A percentile compares a stretch with the other conserved stretches of the same genome.
phyloP scores from a whole-genome alignment of 2,888 invertebrate genomes.

The Coelogynopora nodosa region DNA sequence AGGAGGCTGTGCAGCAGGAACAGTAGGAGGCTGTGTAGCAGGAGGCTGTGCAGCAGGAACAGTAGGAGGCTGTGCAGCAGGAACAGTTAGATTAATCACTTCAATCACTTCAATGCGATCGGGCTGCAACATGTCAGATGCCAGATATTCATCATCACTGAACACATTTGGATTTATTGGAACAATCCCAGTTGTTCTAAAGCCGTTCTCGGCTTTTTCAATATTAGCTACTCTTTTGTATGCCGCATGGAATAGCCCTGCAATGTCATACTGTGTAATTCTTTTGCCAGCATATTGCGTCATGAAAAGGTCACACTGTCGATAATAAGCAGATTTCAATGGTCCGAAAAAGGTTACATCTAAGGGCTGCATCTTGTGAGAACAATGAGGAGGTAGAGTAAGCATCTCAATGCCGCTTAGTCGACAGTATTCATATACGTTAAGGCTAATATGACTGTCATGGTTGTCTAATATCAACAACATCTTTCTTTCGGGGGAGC shows the following conservation, averaged over 20 bases:
- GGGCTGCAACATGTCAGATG: conserved; percentile 22
- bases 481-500: conserved; percentile 40
- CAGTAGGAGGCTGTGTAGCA: neutral
- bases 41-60: neutral
- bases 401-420: conserved; percentile 47
- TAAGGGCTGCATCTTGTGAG: conserved; percentile 47
- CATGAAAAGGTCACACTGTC: conserved; percentile 55
- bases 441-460: conserved; percentile 47
- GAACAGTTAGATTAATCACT: neutral
- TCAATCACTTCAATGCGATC: neutral
- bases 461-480: conserved; percentile 46
- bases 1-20: neutral
- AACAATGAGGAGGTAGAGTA: conserved; percentile 48
- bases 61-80: neutral
- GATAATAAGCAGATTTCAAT: conserved; percentile 54
- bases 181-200: conserved; percentile 37
- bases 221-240: conserved; percentile 20
- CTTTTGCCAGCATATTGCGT: conserved; percentile 54
- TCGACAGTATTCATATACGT: conserved; percentile 44
- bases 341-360: conserved; percentile 52
- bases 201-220: conserved; percentile 25
- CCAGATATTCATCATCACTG: conserved; percentile 37
- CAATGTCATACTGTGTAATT: conserved; percentile 52
- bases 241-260: conserved; percentile 46
- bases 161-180: conserved; percentile 42